A percentile compares a stretch with the other conserved stretches of the same genome.
These are phyloP conservation scores for Dasyurus viverrinus DNA, from an alignment of 2,113 vertebrate genomes.

Conservation along the genomic window DNA sequence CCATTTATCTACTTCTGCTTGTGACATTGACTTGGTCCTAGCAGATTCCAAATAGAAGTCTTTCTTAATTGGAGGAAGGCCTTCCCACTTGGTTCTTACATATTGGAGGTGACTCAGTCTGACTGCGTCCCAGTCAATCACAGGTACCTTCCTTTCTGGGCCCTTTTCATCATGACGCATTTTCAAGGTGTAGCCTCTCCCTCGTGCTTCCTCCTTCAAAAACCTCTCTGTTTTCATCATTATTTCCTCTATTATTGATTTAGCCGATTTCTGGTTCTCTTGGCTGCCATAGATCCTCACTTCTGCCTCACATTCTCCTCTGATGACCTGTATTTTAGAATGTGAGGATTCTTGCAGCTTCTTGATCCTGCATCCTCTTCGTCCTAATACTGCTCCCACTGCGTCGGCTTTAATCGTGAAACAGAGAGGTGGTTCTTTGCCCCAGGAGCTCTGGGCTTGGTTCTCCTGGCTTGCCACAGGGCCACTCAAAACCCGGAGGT, in stretches of 20 bases:
- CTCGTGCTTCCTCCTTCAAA: slow-evolving; percentile 21
- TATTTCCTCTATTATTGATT: slow-evolving; percentile 86
- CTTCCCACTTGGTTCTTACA: slow-evolving; percentile 89
- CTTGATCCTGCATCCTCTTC: slow-evolving; percentile 88
- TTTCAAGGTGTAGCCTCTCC: slow-evolving; percentile 61
- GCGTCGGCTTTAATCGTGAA: background rate
- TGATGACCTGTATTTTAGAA: slow-evolving; percentile 89
- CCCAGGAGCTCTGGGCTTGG: rapidly evolving
- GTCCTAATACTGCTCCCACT: slow-evolving; percentile 79
- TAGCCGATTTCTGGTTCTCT: slow-evolving; percentile 88
- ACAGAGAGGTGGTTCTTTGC: slow-evolving; percentile 22
- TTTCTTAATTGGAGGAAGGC: slow-evolving; percentile 90
- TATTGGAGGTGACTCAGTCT: slow-evolving; percentile 85
- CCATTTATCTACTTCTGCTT: slow-evolving; percentile 87
- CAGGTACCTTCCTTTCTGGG: rapidly evolving
- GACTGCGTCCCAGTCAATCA: slow-evolving; percentile 88
- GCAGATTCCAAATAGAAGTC: slow-evolving; percentile 89
- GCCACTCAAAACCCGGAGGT: background rate
- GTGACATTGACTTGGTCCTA: slow-evolving; percentile 83
- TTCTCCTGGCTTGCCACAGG: rapidly evolving
- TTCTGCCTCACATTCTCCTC: slow-evolving; percentile 82
- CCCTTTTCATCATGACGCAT: background rate
- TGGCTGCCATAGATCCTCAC: slow-evolving; percentile 87
- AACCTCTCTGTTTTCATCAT: slow-evolving; percentile 64
- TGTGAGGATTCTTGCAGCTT: slow-evolving; percentile 87